Evolutionary conservation across 2,113 vertebrate genomes (phyloP).

Genomic region (Antechinus flavipes): DNA sequence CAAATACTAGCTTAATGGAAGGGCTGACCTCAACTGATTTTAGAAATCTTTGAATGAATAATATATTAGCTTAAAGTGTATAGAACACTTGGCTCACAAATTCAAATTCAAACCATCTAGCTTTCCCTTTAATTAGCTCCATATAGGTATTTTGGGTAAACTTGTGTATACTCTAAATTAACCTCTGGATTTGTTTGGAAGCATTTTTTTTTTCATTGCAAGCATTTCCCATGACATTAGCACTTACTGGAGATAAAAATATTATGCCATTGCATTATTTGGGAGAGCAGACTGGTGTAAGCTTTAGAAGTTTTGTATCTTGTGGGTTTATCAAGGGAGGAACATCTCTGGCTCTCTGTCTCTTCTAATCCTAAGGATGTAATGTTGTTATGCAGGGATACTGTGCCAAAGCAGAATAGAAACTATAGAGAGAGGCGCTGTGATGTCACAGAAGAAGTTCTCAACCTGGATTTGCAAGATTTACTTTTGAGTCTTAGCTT

Average conservation of each 20-base stretch:
- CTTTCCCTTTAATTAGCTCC: not conserved
- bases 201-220: constrained; percentile 30
- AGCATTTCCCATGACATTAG: constrained; percentile 37
- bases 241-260: constrained; percentile 14
- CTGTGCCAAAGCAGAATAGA: not conserved
- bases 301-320: constrained; percentile 7
- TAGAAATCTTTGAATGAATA: not conserved
- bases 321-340: not conserved
- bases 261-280: constrained; percentile 36
- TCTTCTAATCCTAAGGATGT: not conserved
- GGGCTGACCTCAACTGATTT: not conserved
- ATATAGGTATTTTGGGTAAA: constrained; percentile 18
- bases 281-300: not conserved
- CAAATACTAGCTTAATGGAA: not conserved
- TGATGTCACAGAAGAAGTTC: not conserved
- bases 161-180: constrained; percentile 1
- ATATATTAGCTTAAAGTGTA: not conserved
- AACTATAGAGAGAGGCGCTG: not conserved
- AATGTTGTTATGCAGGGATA: not conserved
- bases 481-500: not conserved
- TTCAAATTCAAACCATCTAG: not conserved
- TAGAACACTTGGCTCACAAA: not conserved
- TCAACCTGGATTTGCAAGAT: not conserved
- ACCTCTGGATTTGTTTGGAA: not conserved
- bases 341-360: not conserved